These are phyloP conservation scores for Circaetus gallicus DNA, from an alignment of 2,113 vertebrate genomes.

Conservation along the genomic window DNA sequence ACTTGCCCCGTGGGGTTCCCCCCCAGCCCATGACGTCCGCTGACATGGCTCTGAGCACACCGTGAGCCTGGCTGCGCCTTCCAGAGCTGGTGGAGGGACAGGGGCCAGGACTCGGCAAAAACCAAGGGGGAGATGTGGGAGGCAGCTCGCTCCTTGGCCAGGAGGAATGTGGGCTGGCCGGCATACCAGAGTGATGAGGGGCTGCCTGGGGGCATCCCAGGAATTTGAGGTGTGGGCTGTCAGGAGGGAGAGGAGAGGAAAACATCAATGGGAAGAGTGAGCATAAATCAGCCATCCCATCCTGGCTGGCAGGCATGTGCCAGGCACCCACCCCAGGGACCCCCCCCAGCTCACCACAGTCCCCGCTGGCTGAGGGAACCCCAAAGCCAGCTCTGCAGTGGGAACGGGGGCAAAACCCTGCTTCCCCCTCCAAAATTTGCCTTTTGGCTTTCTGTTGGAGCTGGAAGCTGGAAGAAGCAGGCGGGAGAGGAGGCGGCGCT, in stretches of 20 bases:
- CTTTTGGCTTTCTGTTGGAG: fast-evolving
- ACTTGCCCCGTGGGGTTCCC: background rate
- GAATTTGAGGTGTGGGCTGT: background rate
- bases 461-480: background rate
- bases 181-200: background rate
- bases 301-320: background rate
- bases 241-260: background rate
- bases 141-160: background rate
- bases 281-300: background rate
- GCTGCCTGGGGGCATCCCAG: background rate
- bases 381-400: fast-evolving
- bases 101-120: background rate
- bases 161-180: background rate
- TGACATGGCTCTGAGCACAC: background rate
- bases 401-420: fast-evolving
- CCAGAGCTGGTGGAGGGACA: background rate
- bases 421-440: no score
- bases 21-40: no score
- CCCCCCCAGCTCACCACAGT: fast-evolving
- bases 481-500: background rate
- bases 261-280: fast-evolving
- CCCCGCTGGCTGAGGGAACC: background rate
- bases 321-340: background rate
- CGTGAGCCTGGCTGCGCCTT: background rate
- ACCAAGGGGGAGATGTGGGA: background rate